A percentile compares a stretch with the other conserved stretches of the same genome.
These are phyloP conservation scores for Sipha maydis DNA, from an alignment of 2,888 invertebrate genomes.

Conservation along the genomic window DNA sequence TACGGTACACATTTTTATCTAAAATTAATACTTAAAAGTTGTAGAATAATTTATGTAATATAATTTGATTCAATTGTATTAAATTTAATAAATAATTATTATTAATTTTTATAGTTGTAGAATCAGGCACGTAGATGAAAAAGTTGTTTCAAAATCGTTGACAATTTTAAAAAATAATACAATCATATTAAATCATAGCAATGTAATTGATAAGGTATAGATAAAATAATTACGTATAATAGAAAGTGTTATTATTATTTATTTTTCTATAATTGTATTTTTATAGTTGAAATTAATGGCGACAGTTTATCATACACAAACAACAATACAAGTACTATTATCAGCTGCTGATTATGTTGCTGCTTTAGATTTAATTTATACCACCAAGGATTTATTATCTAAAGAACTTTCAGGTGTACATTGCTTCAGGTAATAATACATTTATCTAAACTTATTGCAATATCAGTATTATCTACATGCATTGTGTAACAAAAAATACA, in stretches of 20 bases:
- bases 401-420: conserved; percentile 92
- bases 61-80: neutral
- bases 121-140: conserved; percentile 53
- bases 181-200: conserved; percentile 39
- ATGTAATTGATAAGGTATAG: conserved; percentile 30
- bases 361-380: conserved; percentile 94
- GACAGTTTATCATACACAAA: conserved; percentile 97
- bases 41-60: conserved; percentile 33
- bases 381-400: conserved; percentile 92
- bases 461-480: too few relatives aligned
- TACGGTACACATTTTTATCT: conserved; percentile 69
- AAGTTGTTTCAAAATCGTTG: conserved; percentile 51
- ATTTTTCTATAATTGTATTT: neutral
- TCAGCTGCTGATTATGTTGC: conserved; percentile 97
- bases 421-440: conserved; percentile 76
- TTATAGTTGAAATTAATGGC: conserved; percentile 84
- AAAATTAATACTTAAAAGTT: conserved; percentile 3
- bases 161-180: conserved; percentile 49
- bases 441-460: neutral
- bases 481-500: too few relatives aligned
- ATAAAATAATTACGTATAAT: conserved; percentile 39
- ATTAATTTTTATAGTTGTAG: conserved; percentile 29
- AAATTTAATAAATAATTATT: neutral
- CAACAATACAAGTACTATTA: conserved; percentile 92
- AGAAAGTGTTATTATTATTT: neutral